These are phyloP conservation scores for Mnemiopsis leidyi DNA, from an alignment of 37 sponge, comb jelly and placozoan species.

Conservation along the genomic window DNA sequence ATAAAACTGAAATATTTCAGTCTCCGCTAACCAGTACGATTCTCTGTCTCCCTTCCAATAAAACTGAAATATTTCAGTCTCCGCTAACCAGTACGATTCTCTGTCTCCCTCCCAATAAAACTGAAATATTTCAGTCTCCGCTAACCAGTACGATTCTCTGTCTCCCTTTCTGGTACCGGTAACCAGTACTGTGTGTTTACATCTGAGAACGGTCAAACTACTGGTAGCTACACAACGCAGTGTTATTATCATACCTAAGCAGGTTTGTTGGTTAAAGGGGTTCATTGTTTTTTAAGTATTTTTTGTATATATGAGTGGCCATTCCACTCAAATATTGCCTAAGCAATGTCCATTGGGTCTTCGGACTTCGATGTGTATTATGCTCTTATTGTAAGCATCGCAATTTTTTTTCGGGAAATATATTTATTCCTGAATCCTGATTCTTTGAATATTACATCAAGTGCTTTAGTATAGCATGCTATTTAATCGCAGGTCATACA, in stretches of 20 bases:
- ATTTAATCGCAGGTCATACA: slow-evolving; percentile 13
- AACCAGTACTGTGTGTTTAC: slow-evolving; percentile 61
- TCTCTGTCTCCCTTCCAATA: slow-evolving; percentile 52
- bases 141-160: slow-evolving; percentile 62
- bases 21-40: slow-evolving; percentile 54
- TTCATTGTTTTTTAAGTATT: too few relatives aligned
- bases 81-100: neutral
- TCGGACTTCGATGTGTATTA: too few relatives aligned
- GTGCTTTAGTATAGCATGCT: too few relatives aligned
- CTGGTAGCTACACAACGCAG: slow-evolving; percentile 60
- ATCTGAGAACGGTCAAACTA: slow-evolving; percentile 36
- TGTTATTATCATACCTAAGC: slow-evolving; percentile 55
- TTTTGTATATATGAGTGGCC: too few relatives aligned
- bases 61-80: neutral
- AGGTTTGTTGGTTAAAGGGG: too few relatives aligned
- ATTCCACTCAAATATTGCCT: too few relatives aligned
- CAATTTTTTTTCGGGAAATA: too few relatives aligned
- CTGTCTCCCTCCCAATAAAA: neutral
- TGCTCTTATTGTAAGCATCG: too few relatives aligned
- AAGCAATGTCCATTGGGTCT: too few relatives aligned
- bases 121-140: slow-evolving; percentile 6
- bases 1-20: slow-evolving; percentile 19
- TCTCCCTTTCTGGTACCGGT: slow-evolving; percentile 61
- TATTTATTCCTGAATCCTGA: too few relatives aligned
- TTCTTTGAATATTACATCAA: too few relatives aligned